Percentiles rank a stretch among this genome's conserved stretches.
phyloP scores from a whole-genome alignment of 2,888 invertebrate species.

The Dynastes hyllus region DNA sequence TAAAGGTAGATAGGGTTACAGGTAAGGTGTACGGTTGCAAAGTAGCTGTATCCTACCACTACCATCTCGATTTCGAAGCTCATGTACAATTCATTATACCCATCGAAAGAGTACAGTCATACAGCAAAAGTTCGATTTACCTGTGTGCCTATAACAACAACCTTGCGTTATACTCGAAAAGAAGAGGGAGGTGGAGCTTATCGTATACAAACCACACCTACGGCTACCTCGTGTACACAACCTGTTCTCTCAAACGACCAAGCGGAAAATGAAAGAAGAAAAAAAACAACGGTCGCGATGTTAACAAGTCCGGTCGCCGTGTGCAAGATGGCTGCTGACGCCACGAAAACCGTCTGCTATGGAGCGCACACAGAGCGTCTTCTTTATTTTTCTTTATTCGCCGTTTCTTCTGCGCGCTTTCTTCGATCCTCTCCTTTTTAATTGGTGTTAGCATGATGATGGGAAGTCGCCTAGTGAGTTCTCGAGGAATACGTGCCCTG shows the following conservation, averaged over 20 bases:
- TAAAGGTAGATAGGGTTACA: conserved; percentile 43
- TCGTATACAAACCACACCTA: conserved; percentile 64
- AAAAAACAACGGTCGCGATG: conserved; percentile 63
- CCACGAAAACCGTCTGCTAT: conserved; percentile 64
- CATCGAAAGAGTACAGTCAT: conserved; percentile 60
- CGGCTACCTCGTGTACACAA: conserved; percentile 63
- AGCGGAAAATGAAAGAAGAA: conserved; percentile 7
- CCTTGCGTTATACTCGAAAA: conserved; percentile 16
- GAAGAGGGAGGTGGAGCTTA: conserved; percentile 36
- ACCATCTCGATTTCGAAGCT: conserved; percentile 57
- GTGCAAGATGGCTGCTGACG: conserved; percentile 70
- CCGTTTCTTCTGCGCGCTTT: neutral
- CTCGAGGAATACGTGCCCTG: conserved; percentile 66
- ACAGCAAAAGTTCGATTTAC: conserved; percentile 66
- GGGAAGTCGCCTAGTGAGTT: conserved; percentile 68
- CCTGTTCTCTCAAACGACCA: conserved; percentile 62
- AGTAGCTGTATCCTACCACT: conserved; percentile 43
- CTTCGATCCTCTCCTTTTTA: conserved; percentile 59
- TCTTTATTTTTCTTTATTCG: conserved; percentile 62
- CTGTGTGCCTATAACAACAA: conserved; percentile 50
- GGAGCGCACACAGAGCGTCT: conserved; percentile 59
- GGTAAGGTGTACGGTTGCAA: conserved; percentile 45
- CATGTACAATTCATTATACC: conserved; percentile 61
- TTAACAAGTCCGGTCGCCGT: conserved; percentile 66
- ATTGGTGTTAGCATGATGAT: conserved; percentile 69